A percentile compares a stretch with the other conserved stretches of the same genome.
These are phyloP conservation scores for Caenorhabditis japonica DNA, from an alignment of 2,888 invertebrate genomes.

Conservation along the genomic window DNA sequence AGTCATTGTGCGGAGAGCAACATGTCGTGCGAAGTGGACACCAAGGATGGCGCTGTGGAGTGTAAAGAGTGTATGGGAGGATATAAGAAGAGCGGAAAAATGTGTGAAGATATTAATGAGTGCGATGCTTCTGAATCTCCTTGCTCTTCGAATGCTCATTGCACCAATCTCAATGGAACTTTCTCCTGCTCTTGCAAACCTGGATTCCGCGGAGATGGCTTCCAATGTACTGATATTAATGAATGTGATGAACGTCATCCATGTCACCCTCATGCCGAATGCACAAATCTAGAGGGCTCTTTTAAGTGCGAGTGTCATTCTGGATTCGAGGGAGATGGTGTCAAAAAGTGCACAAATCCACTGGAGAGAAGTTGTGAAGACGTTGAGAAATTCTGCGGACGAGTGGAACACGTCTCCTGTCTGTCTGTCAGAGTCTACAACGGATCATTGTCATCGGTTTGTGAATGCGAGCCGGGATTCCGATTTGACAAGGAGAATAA, in stretches of 20 bases:
- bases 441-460: slow-evolving; percentile 62
- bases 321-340: slow-evolving; percentile 71
- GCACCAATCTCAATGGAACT: slow-evolving; percentile 66
- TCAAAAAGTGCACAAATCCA: slow-evolving; percentile 68
- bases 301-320: slow-evolving; percentile 70
- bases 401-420: slow-evolving; percentile 58
- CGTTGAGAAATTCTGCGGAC: slow-evolving; percentile 63
- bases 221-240: slow-evolving; percentile 71
- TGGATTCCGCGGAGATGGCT: slow-evolving; percentile 73
- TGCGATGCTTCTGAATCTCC: slow-evolving; percentile 55
- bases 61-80: slow-evolving; percentile 70
- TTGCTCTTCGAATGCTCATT: slow-evolving; percentile 64
- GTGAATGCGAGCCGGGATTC: slow-evolving; percentile 70
- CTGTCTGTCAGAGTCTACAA: slow-evolving; percentile 62
- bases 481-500: slow-evolving; percentile 56
- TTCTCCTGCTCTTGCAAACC: slow-evolving; percentile 68
- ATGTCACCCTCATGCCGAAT: slow-evolving; percentile 74
- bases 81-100: slow-evolving; percentile 40
- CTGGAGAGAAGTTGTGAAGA: slow-evolving; percentile 64
- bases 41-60: slow-evolving; percentile 56
- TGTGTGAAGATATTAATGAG: slow-evolving; percentile 69
- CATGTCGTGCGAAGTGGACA: slow-evolving; percentile 68
- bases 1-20: slow-evolving; percentile 65
- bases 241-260: slow-evolving; percentile 67
- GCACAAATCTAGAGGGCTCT: slow-evolving; percentile 68